Percentiles rank a stretch among this genome's conserved stretches.
Evolutionary conservation across 2,888 invertebrate genomes (phyloP).

Genomic region (Stenotaenia linearis): DNA sequence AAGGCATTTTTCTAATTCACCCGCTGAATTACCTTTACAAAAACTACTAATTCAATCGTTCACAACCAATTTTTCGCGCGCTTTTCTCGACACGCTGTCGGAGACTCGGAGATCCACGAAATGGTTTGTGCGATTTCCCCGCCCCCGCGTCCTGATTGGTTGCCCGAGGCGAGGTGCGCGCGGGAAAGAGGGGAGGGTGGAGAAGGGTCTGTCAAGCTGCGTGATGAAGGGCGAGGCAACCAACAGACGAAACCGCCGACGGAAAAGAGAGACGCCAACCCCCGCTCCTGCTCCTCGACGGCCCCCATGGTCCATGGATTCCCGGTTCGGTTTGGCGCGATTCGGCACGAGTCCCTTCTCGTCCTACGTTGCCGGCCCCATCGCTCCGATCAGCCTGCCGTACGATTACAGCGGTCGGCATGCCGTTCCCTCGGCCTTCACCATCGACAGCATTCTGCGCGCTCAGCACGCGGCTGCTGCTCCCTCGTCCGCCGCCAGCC

Average conservation of each 20-base stretch:
- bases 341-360: background rate
- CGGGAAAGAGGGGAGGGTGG: background rate
- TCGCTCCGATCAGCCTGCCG: conserved; percentile 27
- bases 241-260: conserved; percentile 5
- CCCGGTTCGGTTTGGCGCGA: conserved; percentile 12
- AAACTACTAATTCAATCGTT: no score
- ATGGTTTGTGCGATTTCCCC: background rate
- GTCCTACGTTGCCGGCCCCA: background rate
- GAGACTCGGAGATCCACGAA: background rate
- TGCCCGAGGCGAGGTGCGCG: background rate
- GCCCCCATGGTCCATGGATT: conserved; percentile 5
- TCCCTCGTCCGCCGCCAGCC: background rate
- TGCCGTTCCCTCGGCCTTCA: background rate
- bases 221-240: conserved; percentile 9
- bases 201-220: background rate
- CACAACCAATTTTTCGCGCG: conserved; percentile 9
- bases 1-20: no score
- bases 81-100: background rate
- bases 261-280: background rate
- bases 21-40: no score
- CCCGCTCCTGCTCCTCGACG: background rate
- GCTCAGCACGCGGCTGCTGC: conserved; percentile 10
- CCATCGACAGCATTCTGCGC: conserved; percentile 29
- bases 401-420: conserved; percentile 13
- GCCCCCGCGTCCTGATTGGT: background rate